A percentile compares a stretch with the other conserved stretches of the same genome.
Evolutionary conservation across 2,888 invertebrate genomes (phyloP).

Genomic region (Baccha elongata): DNA sequence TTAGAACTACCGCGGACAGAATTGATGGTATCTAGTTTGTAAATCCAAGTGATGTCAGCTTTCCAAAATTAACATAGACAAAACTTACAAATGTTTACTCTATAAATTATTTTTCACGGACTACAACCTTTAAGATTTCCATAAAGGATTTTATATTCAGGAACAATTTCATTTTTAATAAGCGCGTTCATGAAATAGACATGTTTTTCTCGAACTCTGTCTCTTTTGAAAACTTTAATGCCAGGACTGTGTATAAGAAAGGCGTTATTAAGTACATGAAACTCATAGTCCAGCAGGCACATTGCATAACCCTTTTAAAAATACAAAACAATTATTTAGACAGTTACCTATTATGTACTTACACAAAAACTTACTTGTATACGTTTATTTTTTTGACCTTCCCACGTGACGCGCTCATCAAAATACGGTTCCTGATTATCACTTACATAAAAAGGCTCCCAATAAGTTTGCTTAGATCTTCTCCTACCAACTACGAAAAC

Average conservation of each 20-base stretch:
- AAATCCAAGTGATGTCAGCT: no score
- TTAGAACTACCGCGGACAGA: no score
- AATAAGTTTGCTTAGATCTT: constrained; percentile 87
- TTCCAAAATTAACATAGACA: no score
- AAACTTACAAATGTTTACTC: no score
- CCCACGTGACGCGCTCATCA: constrained; percentile 95
- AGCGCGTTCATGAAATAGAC: constrained; percentile 83
- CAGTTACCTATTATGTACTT: no score
- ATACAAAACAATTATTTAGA: constrained; percentile 10
- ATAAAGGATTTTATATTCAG: constrained; percentile 90
- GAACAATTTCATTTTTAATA: constrained; percentile 88
- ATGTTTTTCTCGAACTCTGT: constrained; percentile 85
- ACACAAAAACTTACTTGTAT: constrained; percentile 76
- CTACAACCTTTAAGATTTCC: constrained; percentile 88
- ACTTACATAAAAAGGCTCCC: constrained; percentile 97
- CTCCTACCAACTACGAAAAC: constrained; percentile 89
- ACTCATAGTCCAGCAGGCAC: constrained; percentile 94
- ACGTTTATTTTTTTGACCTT: constrained; percentile 86
- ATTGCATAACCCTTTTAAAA: constrained; percentile 90
- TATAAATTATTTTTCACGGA: constrained; percentile 13
- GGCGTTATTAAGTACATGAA: constrained; percentile 93
- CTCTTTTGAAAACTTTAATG: constrained; percentile 89
- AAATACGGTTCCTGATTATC: constrained; percentile 93
- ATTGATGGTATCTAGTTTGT: no score
- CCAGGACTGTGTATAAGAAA: constrained; percentile 95